Evolutionary conservation across 2,888 invertebrate genomes (phyloP).

Genomic region (Peribatodes rhomboidaria): DNA sequence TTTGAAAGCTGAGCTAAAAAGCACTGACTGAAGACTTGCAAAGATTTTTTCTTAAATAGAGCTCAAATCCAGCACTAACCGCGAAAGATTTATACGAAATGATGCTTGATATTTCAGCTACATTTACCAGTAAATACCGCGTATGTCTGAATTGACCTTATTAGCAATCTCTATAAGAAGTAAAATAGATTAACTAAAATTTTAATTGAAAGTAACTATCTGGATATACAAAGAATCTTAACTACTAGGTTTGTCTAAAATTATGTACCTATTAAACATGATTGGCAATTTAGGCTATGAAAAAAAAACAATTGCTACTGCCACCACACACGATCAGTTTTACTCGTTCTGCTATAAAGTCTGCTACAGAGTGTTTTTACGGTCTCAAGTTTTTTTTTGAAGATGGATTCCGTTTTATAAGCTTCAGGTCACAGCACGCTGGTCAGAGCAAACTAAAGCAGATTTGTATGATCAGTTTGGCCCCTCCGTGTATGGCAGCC

Average conservation of each 20-base stretch:
- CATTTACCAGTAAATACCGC: background rate
- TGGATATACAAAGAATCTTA: constrained; percentile 64
- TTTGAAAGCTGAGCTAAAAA: no score
- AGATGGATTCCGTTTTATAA: no score
- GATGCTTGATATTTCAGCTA: background rate
- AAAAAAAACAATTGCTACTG: background rate
- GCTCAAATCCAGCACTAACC: background rate
- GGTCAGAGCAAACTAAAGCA: no score
- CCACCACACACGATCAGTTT: background rate
- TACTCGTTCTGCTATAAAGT: background rate
- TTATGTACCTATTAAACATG: constrained; percentile 15
- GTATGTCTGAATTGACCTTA: constrained; percentile 35
- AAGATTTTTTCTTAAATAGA: background rate
- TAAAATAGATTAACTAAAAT: constrained; percentile 63
- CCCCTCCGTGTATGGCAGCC: background rate
- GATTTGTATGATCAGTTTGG: background rate
- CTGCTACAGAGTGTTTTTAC: background rate
- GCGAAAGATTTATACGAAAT: background rate
- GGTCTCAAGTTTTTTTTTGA: background rate
- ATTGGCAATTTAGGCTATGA: constrained; percentile 12
- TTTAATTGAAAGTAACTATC: constrained; percentile 53
- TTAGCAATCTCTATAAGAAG: constrained; percentile 52
- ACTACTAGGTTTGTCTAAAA: constrained; percentile 48
- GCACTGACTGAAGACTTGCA: no score
- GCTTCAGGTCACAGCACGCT: no score